phyloP scores from a whole-genome alignment of 2,888 invertebrate genomes.

The Abrostola triplasia region DNA sequence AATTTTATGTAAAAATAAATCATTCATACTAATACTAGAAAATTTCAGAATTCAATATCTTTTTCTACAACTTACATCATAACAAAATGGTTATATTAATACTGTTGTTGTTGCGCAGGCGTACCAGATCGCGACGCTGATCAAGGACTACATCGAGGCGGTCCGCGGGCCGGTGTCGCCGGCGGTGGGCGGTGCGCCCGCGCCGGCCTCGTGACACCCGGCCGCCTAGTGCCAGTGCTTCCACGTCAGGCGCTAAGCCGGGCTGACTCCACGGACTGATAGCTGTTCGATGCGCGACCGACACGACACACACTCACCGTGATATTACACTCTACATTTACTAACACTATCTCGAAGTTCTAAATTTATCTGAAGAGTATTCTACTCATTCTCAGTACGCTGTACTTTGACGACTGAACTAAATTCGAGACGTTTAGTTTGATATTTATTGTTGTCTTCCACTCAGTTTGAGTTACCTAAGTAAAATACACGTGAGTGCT shows the following conservation, averaged over 20 bases:
- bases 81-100: no score
- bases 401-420: conserved; percentile 27
- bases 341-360: conserved; percentile 23
- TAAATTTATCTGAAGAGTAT: conserved; percentile 9
- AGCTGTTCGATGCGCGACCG: conserved; percentile 30
- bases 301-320: conserved; percentile 31
- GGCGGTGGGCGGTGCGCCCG: conserved; percentile 68
- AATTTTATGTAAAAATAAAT: no score
- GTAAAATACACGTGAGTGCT: conserved; percentile 46
- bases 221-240: conserved; percentile 88
- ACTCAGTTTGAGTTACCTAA: conserved; percentile 34
- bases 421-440: conserved; percentile 40
- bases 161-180: conserved; percentile 86
- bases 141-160: conserved; percentile 93
- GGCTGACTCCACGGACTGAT: conserved; percentile 2
- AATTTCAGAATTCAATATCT: no score
- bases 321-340: conserved; percentile 29
- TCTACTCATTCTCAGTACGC: conserved; percentile 12
- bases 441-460: conserved; percentile 45
- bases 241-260: conserved; percentile 80
- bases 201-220: conserved; percentile 80
- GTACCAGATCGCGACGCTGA: conserved; percentile 97
- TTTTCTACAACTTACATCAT: no score
- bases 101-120: conserved; percentile 88
- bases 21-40: no score